Percentiles rank a stretch among this genome's conserved stretches.
Conservation (phyloP, 2,113 vertebrate species). For the Capricornis sumatraensis region DNA sequence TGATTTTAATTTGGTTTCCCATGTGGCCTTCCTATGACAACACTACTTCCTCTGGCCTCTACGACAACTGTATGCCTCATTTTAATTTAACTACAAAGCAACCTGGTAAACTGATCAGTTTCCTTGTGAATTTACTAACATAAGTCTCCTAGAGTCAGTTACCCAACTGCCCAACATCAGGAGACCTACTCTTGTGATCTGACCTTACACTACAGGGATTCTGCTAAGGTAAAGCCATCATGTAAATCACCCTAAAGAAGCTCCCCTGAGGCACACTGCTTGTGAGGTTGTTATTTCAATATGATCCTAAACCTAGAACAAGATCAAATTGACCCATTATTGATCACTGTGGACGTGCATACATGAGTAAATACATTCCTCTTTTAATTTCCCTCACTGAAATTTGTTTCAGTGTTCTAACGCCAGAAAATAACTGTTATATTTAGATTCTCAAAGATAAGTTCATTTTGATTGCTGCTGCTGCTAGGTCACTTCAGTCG, state of each 20-base stretch:
- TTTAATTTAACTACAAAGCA: not conserved
- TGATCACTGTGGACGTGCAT: not conserved
- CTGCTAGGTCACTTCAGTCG: no score
- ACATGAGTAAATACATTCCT: not conserved
- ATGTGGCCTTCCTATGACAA: not conserved
- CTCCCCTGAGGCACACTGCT: not conserved
- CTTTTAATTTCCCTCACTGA: not conserved
- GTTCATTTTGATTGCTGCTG: not conserved
- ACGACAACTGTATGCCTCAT: not conserved
- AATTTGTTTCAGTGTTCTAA: not conserved
- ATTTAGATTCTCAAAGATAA: not conserved
- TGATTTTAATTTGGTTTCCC: slow-evolving; percentile 28
- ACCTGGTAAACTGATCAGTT: not conserved
- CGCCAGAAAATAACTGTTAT: not conserved
- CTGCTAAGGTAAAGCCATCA: not conserved
- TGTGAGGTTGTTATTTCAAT: not conserved
- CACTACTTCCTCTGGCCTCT: not conserved
- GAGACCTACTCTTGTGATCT: not conserved
- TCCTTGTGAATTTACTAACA: not conserved
- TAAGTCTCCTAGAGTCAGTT: not conserved
- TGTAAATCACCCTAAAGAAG: not conserved
- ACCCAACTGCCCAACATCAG: not conserved
- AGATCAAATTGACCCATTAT: not conserved
- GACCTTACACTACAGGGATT: not conserved
- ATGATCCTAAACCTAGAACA: not conserved